A percentile compares a stretch with the other conserved stretches of the same genome.
Evolutionary conservation across 2,888 invertebrate species (phyloP).

Genomic region (Nymphalis c-album): DNA sequence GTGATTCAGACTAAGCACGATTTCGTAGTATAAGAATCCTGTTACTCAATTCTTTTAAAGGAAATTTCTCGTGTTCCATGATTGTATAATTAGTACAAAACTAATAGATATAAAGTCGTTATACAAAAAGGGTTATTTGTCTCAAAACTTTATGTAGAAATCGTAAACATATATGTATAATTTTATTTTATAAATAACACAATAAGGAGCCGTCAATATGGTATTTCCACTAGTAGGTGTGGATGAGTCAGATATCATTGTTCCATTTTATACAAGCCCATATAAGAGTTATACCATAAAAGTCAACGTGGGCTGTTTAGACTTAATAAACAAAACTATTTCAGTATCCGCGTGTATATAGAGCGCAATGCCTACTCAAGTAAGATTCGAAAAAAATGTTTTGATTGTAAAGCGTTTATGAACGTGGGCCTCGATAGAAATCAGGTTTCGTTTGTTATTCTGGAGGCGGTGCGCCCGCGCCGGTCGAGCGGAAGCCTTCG

Average conservation of each 20-base stretch:
- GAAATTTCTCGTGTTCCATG: no score
- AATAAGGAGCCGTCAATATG: background rate
- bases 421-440: conserved; percentile 75
- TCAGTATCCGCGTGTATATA: conserved; percentile 31
- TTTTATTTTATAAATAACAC: conserved; percentile 2
- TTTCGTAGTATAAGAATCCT: conserved; percentile 10
- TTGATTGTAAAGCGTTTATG: conserved; percentile 28
- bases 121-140: no score
- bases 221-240: conserved; percentile 19
- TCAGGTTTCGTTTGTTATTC: conserved; percentile 81
- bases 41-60: background rate
- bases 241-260: conserved; percentile 17
- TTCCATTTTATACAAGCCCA: conserved; percentile 12
- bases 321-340: conserved; percentile 25
- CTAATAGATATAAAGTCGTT: no score
- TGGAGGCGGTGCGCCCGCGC: conserved; percentile 63
- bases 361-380: conserved; percentile 29
- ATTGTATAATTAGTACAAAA: no score
- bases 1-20: conserved; percentile 30
- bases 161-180: background rate
- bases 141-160: no score
- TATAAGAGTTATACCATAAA: conserved; percentile 16
- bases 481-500: conserved; percentile 65
- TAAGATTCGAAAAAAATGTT: conserved; percentile 27
- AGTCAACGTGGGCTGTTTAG: conserved; percentile 23